Base-by-base conservation (phyloP, 2,888 invertebrate species). In the Drosophila buzzatii region DNA sequence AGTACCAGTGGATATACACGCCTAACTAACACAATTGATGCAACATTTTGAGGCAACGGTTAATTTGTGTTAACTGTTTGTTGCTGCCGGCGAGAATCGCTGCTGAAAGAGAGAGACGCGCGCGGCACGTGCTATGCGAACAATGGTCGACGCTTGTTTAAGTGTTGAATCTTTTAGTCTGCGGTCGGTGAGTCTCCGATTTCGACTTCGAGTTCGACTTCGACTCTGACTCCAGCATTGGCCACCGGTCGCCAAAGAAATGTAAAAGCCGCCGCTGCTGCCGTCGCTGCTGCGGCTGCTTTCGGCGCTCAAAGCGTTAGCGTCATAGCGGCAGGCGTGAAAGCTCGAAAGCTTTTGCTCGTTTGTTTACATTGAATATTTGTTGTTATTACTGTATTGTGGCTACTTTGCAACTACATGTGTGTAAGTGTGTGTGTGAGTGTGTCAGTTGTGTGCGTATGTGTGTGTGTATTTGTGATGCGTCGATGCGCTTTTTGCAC, bases 131-230 rank as follows among this genome's bases (percentile, higher is more conserved):
- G 93, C 90, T 88, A 81, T 85, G 89, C 90, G 88, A 92, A 91
- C 92, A 92, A 91, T 92, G 91, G 91, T 91, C 92, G 89, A 81
- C 80, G 81, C 88, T 80, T 89, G 84, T 92, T 92, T 92, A 90
- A 92, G 84, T 72, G 75, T 64, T 77, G 73, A 45, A 45, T 72
- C 53, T 63, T 68, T 56, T 35, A 57, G 71, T 62, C 64, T 63
- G 58, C 64, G 49, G 66, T 64, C 65, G 56, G 33, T 49, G 62
- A 77, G 79, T 67, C 58, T 63, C 47, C 56, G 58, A 35, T 61
- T 41, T 60, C 31, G 44, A 39, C 7, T 44, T 23, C 37, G 67
- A 66, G 63, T 49, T 35, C 31, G 57, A 58, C 55, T 64, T 31
- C 35, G n/a, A 59, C 37, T 39, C 37, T 31, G 62, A 63, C 63